Evolutionary conservation across 2,113 vertebrate species (phyloP).

Genomic region (Genyomyrus donnyi): DNA sequence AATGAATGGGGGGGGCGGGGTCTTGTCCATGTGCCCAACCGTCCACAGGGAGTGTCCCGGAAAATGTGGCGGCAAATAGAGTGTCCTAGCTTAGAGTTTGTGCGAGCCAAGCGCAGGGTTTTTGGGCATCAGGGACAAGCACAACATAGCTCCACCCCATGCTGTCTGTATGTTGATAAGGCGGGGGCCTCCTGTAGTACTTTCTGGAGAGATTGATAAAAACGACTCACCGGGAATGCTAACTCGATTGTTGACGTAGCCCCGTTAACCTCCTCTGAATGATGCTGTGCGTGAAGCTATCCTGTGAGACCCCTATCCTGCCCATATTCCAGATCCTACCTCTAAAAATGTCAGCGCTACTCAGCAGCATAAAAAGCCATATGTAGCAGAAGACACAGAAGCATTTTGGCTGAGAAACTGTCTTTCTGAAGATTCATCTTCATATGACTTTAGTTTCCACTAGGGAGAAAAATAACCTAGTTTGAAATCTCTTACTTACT

Average conservation of each 20-base stretch:
- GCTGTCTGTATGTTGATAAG: constrained; percentile 53
- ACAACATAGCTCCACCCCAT: no score
- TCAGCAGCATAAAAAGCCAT: background rate
- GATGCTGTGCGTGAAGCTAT: background rate
- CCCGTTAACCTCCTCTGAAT: background rate
- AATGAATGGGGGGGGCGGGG: background rate
- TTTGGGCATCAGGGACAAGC: background rate
- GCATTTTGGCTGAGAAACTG: background rate
- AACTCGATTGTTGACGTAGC: background rate
- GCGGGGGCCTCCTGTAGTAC: background rate
- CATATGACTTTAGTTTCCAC: background rate
- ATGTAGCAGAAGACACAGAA: background rate
- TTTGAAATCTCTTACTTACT: background rate
- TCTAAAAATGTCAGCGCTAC: background rate
- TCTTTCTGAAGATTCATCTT: background rate
- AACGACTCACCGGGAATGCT: background rate
- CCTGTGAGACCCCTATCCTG: background rate
- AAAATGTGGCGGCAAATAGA: background rate
- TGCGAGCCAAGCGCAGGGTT: background rate
- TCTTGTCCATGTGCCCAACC: background rate
- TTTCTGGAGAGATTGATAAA: constrained; percentile 8
- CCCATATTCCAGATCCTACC: background rate
- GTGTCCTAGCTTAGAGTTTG: background rate
- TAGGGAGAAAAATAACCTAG: background rate
- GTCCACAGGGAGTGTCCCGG: background rate